A percentile compares a stretch with the other conserved stretches of the same genome.
Conservation (phyloP, 1,140 invertebrate genomes). For the Hyphantria cunea region DNA sequence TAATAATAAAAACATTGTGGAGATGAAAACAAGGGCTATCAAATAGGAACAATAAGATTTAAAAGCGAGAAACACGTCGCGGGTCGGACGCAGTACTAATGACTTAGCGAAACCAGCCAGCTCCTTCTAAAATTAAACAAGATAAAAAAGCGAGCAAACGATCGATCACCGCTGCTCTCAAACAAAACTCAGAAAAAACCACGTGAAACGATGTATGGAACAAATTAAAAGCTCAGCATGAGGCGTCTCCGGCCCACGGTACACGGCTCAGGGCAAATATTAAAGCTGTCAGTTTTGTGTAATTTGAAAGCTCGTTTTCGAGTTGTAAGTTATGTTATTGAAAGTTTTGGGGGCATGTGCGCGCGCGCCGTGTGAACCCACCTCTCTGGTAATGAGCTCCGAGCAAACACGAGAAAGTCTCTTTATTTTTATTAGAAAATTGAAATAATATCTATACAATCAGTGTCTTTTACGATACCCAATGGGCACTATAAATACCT, state of each 20-base stretch:
- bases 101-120: conserved; percentile 70
- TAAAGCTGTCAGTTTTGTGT: conserved; percentile 79
- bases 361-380: conserved; percentile 44
- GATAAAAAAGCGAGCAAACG: conserved; percentile 72
- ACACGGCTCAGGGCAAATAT: conserved; percentile 73
- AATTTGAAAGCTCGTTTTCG: conserved; percentile 76
- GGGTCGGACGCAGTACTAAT: conserved; percentile 56
- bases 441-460: conserved; percentile 58
- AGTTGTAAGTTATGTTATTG: conserved; percentile 77
- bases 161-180: conserved; percentile 69
- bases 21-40: conserved; percentile 36
- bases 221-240: conserved; percentile 80
- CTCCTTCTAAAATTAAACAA: conserved; percentile 76
- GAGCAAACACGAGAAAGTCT: conserved; percentile 42
- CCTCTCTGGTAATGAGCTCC: conserved; percentile 45
- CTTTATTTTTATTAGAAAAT: conserved; percentile 46
- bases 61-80: conserved; percentile 45
- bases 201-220: conserved; percentile 76
- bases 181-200: conserved; percentile 75
- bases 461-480: conserved; percentile 46
- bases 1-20: neutral
- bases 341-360: conserved; percentile 52
- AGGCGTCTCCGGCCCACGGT: conserved; percentile 55
- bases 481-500: conserved; percentile 40
- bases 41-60: conserved; percentile 51